Evolutionary conservation across 2,888 invertebrate genomes (phyloP).

Genomic region (Junonia oenone): DNA sequence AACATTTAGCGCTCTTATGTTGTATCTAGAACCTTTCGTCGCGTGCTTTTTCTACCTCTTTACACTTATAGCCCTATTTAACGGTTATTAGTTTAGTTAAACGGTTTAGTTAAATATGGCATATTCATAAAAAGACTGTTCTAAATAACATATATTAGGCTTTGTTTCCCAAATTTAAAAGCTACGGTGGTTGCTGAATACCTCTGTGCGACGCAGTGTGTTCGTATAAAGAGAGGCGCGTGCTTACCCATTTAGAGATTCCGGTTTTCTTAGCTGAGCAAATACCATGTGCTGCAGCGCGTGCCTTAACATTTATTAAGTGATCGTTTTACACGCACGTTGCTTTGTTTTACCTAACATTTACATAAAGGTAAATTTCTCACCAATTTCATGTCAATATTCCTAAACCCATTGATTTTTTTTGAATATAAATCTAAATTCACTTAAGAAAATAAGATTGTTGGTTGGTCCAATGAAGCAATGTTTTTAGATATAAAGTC

Average conservation of each 20-base stretch:
- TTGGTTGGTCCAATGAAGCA: too few relatives aligned
- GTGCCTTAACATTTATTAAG: not conserved
- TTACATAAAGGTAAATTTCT: not conserved
- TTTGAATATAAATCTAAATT: too few relatives aligned
- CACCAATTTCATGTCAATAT: not conserved
- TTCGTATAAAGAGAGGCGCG: not conserved
- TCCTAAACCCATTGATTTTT: too few relatives aligned
- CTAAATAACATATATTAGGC: too few relatives aligned
- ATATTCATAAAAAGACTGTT: too few relatives aligned
- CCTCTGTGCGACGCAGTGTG: not conserved
- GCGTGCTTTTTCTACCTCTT: constrained; percentile 15
- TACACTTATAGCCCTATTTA: constrained; percentile 15
- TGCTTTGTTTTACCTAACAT: not conserved
- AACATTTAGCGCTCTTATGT: constrained; percentile 20
- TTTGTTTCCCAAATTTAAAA: too few relatives aligned
- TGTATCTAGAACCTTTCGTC: constrained; percentile 15
- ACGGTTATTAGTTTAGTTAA: too few relatives aligned
- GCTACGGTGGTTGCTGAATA: too few relatives aligned
- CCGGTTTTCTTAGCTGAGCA: not conserved
- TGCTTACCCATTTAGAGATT: not conserved
- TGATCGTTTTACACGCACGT: not conserved
- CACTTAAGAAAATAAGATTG: too few relatives aligned
- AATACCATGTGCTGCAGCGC: not conserved
- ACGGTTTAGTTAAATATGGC: too few relatives aligned
- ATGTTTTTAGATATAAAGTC: too few relatives aligned